phyloP scores from a whole-genome alignment of 2,113 vertebrate genomes.

The Bufo bufo region DNA sequence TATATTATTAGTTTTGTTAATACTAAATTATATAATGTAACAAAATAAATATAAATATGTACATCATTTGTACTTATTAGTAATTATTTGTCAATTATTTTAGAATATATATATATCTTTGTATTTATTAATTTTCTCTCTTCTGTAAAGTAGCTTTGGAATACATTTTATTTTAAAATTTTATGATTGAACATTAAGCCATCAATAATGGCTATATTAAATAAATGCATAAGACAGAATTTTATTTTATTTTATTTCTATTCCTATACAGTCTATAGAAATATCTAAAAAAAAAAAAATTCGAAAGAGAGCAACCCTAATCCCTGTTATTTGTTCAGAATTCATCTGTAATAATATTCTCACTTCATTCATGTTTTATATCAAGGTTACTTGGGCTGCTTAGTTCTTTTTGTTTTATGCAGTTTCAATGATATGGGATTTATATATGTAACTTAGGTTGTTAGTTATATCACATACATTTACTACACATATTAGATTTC shows the following conservation, averaged over 20 bases:
- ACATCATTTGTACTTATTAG: background rate
- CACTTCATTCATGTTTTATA: background rate
- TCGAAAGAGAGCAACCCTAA: background rate
- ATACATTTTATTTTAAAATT: background rate
- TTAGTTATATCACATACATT: background rate
- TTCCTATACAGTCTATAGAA: background rate
- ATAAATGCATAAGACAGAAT: background rate
- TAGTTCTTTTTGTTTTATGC: background rate
- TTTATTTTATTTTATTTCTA: background rate
- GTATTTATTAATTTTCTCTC: background rate
- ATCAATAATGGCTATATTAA: background rate
- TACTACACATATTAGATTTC: background rate
- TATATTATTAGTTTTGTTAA: too few species aligned
- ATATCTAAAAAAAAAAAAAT: background rate
- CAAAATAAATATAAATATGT: background rate
- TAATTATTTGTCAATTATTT: too few species aligned
- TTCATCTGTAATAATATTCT: background rate
- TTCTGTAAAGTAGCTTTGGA: background rate
- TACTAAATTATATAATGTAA: background rate
- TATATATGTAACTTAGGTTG: background rate
- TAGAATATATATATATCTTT: background rate
- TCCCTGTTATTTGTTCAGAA: background rate
- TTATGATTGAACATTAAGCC: background rate
- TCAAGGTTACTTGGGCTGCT: background rate
- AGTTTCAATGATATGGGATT: background rate